Conservation (phyloP, 2,113 vertebrate genomes). For the Catharus bicknelli region DNA sequence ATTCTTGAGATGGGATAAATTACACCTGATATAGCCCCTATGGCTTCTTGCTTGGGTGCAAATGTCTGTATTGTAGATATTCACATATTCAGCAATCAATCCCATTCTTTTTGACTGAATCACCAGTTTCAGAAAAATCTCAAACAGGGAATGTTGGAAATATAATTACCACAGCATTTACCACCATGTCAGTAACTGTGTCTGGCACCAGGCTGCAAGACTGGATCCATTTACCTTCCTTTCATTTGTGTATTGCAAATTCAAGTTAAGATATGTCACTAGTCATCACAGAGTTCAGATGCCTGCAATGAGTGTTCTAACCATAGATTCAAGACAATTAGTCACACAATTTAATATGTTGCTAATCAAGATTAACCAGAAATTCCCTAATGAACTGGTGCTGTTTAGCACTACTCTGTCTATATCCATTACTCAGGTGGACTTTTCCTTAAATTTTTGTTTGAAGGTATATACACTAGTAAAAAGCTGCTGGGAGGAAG, state of each 20-base stretch:
- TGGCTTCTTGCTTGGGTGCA: not conserved
- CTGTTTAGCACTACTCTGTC: not conserved
- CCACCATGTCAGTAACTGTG: not conserved
- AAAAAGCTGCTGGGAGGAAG: slow-evolving; percentile 96
- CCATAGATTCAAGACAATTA: slow-evolving; percentile 27
- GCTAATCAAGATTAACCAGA: not conserved
- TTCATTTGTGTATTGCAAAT: slow-evolving; percentile 20
- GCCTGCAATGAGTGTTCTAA: not conserved
- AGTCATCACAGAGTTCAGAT: slow-evolving; percentile 20
- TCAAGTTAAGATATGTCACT: not conserved
- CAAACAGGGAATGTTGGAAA: not conserved
- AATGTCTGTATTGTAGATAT: not conserved
- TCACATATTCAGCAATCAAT: not conserved
- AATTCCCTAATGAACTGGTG: not conserved
- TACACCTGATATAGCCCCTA: not conserved
- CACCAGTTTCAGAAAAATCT: not conserved
- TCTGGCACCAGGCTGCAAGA: not conserved
- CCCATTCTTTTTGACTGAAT: not conserved
- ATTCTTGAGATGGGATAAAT: not conserved
- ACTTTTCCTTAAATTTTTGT: not conserved
- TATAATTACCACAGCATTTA: not conserved
- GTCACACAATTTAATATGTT: slow-evolving; percentile 41
- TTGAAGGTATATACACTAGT: slow-evolving; percentile 85
- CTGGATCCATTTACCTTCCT: not conserved
- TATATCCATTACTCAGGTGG: not conserved